Base-by-base conservation (phyloP, 92 coral and sea anemone species). In the Porites divaricata region DNA sequence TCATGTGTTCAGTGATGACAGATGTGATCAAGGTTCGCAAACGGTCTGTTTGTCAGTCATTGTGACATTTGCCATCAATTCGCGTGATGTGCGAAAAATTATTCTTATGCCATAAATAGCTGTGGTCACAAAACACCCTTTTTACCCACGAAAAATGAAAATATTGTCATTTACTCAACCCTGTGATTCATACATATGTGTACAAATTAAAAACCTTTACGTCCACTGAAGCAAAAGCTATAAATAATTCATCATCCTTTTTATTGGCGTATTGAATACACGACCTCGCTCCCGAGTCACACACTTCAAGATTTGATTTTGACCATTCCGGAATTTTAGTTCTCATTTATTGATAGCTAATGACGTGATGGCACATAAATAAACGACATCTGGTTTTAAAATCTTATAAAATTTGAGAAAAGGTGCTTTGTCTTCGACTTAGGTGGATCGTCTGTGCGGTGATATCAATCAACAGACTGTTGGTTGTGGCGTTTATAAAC, bases 1-100 rank as follows among this genome's bases (percentile, higher is more conserved):
- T 54, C 13, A 22, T 73, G 61, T 20, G 77, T 20, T 17, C 35
- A 21, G 61, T 17, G 77, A 41, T 61, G 70, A 77, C 69, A 63
- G 62, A 78, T 26, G 48, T 3, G 57, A 59, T 24, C 72, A 78
- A 14, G 26, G 15, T 22, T 72, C n/a, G 13, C 8, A 48, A 9
- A 72, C 3, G 17, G 65, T 53, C 76, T 72, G 59, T 14, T 1
- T 49, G 21, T 50, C 70, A 67, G 23, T 67, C 67, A 21, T 63
- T 50, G 20, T 63, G 83, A 78, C 72, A 21, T 51, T 49, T 64
- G 45, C 25, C 41, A 78, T 14, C 1, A 4, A 22, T 8, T 45
- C 16, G 4, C 49, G 28, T 26, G 8, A 59, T 20, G 13, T 22
- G 45, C 28, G 19, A 16, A 15, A 16, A 19, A 4, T 61, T 19